Evolutionary conservation across 2,888 invertebrate genomes (phyloP).

Genomic region (Erpobdella octoculata): DNA sequence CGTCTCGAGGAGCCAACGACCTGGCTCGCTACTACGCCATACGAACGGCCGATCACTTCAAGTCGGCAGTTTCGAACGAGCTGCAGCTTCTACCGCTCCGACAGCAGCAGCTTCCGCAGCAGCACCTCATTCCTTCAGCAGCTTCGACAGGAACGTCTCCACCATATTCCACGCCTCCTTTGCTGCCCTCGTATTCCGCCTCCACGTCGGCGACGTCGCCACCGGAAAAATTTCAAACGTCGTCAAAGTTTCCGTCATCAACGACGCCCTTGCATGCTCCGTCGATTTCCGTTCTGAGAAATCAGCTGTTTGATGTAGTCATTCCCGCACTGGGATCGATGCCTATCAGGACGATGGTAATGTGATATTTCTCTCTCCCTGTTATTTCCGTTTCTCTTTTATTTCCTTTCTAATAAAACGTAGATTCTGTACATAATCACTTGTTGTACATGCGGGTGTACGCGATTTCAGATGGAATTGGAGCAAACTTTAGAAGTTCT

Average conservation of each 20-base stretch:
- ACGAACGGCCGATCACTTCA: background rate
- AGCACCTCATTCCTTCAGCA: background rate
- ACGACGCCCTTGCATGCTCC: too few species aligned
- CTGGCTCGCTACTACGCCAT: background rate
- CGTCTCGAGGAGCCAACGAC: background rate
- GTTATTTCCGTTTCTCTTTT: too few species aligned
- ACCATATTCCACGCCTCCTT: background rate
- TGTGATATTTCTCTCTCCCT: background rate
- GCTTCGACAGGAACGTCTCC: background rate
- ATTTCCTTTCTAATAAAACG: too few species aligned
- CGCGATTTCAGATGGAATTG: too few species aligned
- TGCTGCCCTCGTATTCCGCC: background rate
- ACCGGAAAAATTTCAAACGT: background rate
- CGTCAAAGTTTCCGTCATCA: background rate
- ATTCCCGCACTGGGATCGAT: background rate
- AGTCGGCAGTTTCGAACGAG: background rate
- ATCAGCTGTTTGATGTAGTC: background rate
- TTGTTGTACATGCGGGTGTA: too few species aligned
- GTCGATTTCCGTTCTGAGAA: too few species aligned
- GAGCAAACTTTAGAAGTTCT: too few species aligned
- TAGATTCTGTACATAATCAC: too few species aligned
- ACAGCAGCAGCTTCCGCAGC: background rate
- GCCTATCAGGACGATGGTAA: background rate
- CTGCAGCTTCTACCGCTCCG: background rate
- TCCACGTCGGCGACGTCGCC: background rate